Percentiles rank a stretch among this genome's conserved stretches.
phyloP scores from a whole-genome alignment of 2,888 invertebrate species.

The Tinea semifulvella region DNA sequence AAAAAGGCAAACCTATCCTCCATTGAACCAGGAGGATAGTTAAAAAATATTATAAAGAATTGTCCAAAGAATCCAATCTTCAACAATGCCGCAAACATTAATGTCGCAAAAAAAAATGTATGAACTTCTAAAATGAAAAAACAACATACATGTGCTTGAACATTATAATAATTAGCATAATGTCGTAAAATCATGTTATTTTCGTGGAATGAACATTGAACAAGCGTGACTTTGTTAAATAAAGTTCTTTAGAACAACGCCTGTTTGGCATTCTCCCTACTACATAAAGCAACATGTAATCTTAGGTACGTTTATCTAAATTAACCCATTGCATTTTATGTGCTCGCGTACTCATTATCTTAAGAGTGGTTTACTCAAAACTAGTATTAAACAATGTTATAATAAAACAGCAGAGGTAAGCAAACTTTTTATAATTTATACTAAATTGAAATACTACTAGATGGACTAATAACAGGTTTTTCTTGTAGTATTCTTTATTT shows the following conservation, averaged over 20 bases:
- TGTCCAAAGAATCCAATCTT: too few species aligned
- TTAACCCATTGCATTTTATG: conserved; percentile 11
- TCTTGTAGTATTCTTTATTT: too few species aligned
- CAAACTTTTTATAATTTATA: too few species aligned
- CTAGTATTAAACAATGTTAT: neutral
- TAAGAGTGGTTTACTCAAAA: conserved; percentile 2
- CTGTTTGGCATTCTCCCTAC: neutral
- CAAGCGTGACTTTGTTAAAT: neutral
- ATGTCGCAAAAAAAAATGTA: too few species aligned
- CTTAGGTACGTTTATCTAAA: conserved; percentile 6
- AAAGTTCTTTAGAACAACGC: neutral
- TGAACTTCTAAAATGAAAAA: too few species aligned
- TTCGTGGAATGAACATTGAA: neutral
- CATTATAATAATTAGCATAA: neutral
- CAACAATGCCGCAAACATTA: too few species aligned
- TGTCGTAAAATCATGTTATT: conserved; percentile 2
- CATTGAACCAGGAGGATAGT: too few species aligned
- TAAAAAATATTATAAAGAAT: too few species aligned
- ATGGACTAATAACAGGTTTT: too few species aligned
- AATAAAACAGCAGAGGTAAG: too few species aligned
- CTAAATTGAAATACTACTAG: too few species aligned
- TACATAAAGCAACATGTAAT: conserved; percentile 12
- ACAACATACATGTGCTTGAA: neutral
- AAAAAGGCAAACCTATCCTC: too few species aligned
- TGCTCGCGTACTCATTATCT: neutral